phyloP scores from a whole-genome alignment of 2,113 vertebrate genomes.

The Colistium nudipinnis region DNA sequence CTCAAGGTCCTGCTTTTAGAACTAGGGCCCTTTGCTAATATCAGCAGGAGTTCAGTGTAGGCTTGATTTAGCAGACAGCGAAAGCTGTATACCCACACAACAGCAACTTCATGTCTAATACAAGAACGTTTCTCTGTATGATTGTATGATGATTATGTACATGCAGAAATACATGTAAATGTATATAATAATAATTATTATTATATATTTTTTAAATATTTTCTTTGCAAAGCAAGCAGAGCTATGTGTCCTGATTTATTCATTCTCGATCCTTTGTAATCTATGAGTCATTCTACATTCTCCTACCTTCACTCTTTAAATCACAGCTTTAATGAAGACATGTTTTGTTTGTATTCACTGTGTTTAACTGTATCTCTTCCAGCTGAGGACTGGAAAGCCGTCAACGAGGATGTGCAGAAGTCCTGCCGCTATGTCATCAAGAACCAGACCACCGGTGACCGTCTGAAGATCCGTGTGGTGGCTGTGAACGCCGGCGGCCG shows the following conservation, averaged over 20 bases:
- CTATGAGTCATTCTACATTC: background rate
- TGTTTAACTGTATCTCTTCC: background rate
- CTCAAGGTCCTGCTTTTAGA: slow-evolving; percentile 72
- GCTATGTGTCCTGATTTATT: background rate
- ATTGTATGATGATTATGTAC: too few species aligned
- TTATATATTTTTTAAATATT: too few species aligned
- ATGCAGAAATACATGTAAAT: too few species aligned
- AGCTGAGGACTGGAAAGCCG: slow-evolving; percentile 90
- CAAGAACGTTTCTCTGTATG: background rate
- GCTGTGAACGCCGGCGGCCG: slow-evolving; percentile 83
- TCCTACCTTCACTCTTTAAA: background rate
- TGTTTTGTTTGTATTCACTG: too few species aligned
- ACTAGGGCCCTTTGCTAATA: slow-evolving; percentile 56
- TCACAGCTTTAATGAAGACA: too few species aligned
- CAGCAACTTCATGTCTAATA: slow-evolving; percentile 1
- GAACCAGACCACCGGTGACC: slow-evolving; percentile 85
- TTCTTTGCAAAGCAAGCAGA: too few species aligned
- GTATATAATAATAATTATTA: too few species aligned
- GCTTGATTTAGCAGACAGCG: slow-evolving; percentile 53
- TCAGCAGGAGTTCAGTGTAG: slow-evolving; percentile 42
- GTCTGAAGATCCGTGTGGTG: slow-evolving; percentile 86
- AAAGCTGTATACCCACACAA: background rate
- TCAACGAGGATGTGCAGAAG: slow-evolving; percentile 85
- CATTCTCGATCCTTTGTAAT: background rate
- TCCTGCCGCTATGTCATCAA: slow-evolving; percentile 87